These are phyloP conservation scores for Cyclura pinguis DNA, from an alignment of 2,797 vertebrate genomes.

Conservation along the genomic window DNA sequence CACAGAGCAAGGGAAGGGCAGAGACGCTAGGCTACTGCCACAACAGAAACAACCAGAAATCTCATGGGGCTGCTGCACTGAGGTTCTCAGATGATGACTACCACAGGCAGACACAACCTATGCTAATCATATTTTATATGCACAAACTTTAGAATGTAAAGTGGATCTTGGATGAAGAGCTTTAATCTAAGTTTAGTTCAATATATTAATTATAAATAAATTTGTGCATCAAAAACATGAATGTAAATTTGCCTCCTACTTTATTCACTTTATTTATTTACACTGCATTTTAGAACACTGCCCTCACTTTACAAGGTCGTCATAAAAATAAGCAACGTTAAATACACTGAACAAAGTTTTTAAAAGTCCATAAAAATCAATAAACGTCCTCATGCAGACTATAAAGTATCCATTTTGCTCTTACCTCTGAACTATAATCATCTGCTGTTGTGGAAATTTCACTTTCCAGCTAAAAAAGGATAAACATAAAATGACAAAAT, in stretches of 20 bases:
- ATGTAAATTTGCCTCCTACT: too few relatives aligned
- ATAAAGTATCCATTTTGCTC: constrained; percentile 39
- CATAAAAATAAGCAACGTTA: constrained; percentile 2
- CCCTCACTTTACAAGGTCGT: too few relatives aligned
- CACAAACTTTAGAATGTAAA: not conserved
- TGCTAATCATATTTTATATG: not conserved
- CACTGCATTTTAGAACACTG: not conserved
- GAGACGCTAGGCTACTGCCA: not conserved
- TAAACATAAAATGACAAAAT: constrained; percentile 57
- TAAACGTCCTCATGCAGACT: not conserved
- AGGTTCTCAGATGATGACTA: not conserved
- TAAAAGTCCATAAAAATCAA: not conserved
- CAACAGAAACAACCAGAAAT: not conserved
- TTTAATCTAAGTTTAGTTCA: not conserved
- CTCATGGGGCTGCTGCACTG: not conserved
- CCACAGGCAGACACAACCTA: not conserved
- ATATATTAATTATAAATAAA: not conserved
- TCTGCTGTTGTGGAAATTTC: constrained; percentile 94
- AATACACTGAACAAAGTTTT: not conserved
- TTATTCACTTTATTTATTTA: not conserved
- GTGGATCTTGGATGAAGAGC: not conserved
- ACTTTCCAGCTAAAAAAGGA: constrained; percentile 89
- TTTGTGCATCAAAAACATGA: not conserved
- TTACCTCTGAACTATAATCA: constrained; percentile 97
- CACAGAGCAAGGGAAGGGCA: not conserved